Evolutionary conservation across 2,113 vertebrate species (phyloP).

Genomic region (Philantomba maxwellii): DNA sequence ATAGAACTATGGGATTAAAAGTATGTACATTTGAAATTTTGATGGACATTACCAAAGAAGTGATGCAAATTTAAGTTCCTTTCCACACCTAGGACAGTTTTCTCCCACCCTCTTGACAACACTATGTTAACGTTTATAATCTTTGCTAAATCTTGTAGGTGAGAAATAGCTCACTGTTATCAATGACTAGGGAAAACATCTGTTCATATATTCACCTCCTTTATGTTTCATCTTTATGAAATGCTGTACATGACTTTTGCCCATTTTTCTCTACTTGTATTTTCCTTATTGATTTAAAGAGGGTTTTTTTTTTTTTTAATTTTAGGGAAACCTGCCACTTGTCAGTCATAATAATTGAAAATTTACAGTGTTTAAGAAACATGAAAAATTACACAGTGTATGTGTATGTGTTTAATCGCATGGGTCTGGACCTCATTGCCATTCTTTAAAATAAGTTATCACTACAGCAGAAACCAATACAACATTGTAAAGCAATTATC

Average conservation of each 20-base stretch:
- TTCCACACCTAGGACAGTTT: too few species aligned
- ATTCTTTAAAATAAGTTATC: neutral
- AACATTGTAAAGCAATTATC: neutral
- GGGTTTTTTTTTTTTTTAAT: neutral
- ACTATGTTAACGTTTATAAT: neutral
- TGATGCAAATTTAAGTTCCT: neutral
- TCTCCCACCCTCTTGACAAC: too few species aligned
- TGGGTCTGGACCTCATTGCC: neutral
- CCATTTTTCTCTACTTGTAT: neutral
- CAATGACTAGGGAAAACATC: neutral
- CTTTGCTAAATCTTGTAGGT: neutral
- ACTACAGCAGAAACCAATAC: neutral
- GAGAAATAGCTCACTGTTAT: neutral
- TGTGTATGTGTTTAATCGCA: neutral
- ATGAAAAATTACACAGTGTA: neutral
- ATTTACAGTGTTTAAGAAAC: neutral
- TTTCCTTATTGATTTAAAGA: slow-evolving; percentile 3
- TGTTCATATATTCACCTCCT: neutral
- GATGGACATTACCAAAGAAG: neutral
- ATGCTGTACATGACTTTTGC: neutral
- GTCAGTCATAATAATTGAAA: slow-evolving; percentile 13
- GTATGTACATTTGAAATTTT: neutral
- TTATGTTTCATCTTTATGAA: neutral
- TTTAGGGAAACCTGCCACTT: neutral
- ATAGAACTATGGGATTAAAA: neutral